Percentiles rank a stretch among this genome's conserved stretches.
These are phyloP conservation scores for Osmerus eperlanus DNA, from an alignment of 2,113 vertebrate species.

Conservation along the genomic window DNA sequence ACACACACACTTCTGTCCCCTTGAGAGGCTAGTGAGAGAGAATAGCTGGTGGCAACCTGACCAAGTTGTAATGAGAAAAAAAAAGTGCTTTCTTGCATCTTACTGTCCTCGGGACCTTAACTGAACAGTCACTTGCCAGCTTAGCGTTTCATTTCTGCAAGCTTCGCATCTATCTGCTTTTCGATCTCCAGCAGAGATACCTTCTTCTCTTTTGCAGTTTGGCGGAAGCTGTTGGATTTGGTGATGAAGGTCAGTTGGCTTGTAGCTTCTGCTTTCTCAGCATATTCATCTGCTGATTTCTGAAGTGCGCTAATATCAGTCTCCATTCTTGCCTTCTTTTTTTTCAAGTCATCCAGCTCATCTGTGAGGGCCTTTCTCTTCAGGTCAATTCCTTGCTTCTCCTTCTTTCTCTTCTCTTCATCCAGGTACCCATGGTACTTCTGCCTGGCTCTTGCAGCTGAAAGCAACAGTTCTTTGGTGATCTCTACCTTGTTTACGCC, in stretches of 20 bases:
- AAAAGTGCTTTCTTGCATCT: too few relatives aligned
- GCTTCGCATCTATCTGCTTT: too few relatives aligned
- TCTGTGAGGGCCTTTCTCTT: slow-evolving; percentile 20
- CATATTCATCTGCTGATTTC: slow-evolving; percentile 25
- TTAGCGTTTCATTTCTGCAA: too few relatives aligned
- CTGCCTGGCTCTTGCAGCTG: slow-evolving; percentile 25
- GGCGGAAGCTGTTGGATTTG: slow-evolving; percentile 26
- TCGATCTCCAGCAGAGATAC: slow-evolving; percentile 25
- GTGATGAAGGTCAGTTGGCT: slow-evolving; percentile 17
- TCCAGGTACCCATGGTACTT: slow-evolving; percentile 31
- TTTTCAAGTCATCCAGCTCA: slow-evolving; percentile 23
- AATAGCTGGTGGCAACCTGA: too few relatives aligned
- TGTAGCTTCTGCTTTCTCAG: slow-evolving; percentile 22
- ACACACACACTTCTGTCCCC: too few relatives aligned
- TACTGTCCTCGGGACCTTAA: too few relatives aligned
- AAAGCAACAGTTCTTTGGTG: slow-evolving; percentile 26
- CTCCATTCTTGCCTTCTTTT: slow-evolving; percentile 15
- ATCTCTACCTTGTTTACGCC: slow-evolving; percentile 16
- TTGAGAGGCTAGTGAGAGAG: too few relatives aligned
- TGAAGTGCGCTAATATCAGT: slow-evolving; percentile 13
- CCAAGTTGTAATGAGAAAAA: too few relatives aligned
- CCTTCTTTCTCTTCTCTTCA: slow-evolving; percentile 27
- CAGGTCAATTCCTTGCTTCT: slow-evolving; percentile 26
- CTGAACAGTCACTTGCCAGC: too few relatives aligned
- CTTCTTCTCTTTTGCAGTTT: slow-evolving; percentile 31